Evolutionary conservation across 2,113 vertebrate species (phyloP), one percentile per base, ranked within the genome.

Genomic region (Mormyrus iriodes): DNA sequence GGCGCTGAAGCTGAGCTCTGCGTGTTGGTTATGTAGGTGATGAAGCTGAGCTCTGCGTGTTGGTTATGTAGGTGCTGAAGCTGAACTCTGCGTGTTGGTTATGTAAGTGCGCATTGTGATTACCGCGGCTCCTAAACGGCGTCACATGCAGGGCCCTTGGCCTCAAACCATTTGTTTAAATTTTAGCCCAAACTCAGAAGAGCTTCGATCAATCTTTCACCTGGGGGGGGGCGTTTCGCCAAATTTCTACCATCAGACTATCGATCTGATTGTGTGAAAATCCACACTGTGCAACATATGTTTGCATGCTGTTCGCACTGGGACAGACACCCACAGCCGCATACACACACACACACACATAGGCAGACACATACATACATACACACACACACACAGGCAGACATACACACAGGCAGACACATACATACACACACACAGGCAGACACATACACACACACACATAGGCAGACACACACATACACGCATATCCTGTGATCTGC

Each of bases 161-260:
- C 65, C 88, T 88, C 88, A 35, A 52, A 52, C 88, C 88, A 88
- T 79, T 49, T 87, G 53, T 87, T 52, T 44, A 51, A 49, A 85
- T 85, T 52, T 85, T 24, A 48, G 42, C 86, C n/a, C 31, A 46
- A 69, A 21, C 88, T 52, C n/a, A 21, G 65, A 51, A 51, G 46
- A 88, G 58, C 44, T 42, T 1, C 46, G 58, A 88, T 88, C 58
- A 69, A 69, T 88, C 61, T n/a, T 52, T 52, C 27, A 88, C 46
- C 61, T 76, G 46, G n/a, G 61, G 61, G 61, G 61, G 48, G 42
- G 21, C 13, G 65, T 21, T 17, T 49, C 12, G 27, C 48, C 85
- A 53, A 6, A 52, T 86, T 86, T 86, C 85, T 48, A 53, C 49
- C 49, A 53, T 31, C 85, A 86, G 85, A 86, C n/a, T 86, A 86